Base-by-base conservation (phyloP, 1,140 invertebrate genomes). In the Trigoniulus corallinus region DNA sequence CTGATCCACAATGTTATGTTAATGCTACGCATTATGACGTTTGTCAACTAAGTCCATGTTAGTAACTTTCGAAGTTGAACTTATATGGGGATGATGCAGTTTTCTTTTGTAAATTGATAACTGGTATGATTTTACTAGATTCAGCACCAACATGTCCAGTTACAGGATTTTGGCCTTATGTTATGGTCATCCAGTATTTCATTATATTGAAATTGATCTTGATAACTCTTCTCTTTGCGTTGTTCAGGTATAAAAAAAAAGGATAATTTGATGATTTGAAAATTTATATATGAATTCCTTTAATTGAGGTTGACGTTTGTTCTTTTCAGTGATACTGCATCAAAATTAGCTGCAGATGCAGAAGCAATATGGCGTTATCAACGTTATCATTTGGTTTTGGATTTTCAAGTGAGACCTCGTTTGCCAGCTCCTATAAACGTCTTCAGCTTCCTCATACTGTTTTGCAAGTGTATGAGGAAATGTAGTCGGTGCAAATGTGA, bases 281-380 rank as follows among this genome's bases (percentile, higher is more conserved):
- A 47, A 25, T 47, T 34, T 34, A 7, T 34, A 7, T 7, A 34
- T 7, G 29, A 34, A 34, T 34, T 15, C 15, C 15, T 34, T 34
- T 34, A n/a, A n/a, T n/a, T n/a, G n/a, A n/a, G n/a, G n/a, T 34
- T 34, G 21, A 44, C 12, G 25, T 12, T 50, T 34, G n/a, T 54
- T 3, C 27, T 47, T 51, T 59, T 53, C 52, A 68, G 68, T 40
- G 54, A 59, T 13, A 70, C 68, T 10, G 67, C 62, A 21, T 56
- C 57, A 2, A 61, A 62, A 43, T 58, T 68, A 3, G 58, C 62
- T 34, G 57, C 58, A 3, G 61, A 67, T 47, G 64, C 68, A 2
- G 61, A 65, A 48, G 59, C 61, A 20, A 66, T 68, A 25, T 71
- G 69, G 69, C 69, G 69, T 54, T 71, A 62, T 53, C 68, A 71